Conservation (phyloP, 2,113 vertebrate genomes). For the Baryphthengus martii region DNA sequence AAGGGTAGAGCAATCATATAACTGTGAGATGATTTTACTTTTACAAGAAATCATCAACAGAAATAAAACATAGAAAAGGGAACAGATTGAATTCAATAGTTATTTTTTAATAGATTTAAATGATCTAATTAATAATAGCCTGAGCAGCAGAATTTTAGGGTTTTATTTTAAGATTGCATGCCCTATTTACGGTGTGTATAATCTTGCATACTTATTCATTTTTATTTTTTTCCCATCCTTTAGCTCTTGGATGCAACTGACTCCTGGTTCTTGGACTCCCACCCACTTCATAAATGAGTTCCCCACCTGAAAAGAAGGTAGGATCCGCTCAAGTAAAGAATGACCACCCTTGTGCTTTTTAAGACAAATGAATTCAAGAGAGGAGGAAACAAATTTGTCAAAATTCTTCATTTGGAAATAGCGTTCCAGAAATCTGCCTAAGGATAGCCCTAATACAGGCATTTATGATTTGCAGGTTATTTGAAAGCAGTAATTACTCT, state of each 20-base stretch:
- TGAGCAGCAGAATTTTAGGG: slow-evolving; percentile 59
- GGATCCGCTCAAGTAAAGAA: not conserved
- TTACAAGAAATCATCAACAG: slow-evolving; percentile 68
- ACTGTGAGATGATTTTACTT: slow-evolving; percentile 62
- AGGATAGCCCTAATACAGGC: not conserved
- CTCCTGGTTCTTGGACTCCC: not conserved
- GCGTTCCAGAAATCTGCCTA: not conserved
- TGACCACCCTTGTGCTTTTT: not conserved
- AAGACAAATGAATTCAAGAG: not conserved
- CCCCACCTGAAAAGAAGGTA: slow-evolving; percentile 6
- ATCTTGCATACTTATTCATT: slow-evolving; percentile 34
- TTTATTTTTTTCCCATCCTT: slow-evolving; percentile 33
- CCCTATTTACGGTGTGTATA: slow-evolving; percentile 44
- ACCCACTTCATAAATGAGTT: not conserved
- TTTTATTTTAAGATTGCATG: slow-evolving; percentile 58
- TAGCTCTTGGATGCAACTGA: not conserved
- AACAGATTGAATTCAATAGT: slow-evolving; percentile 47
- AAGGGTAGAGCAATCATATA: slow-evolving; percentile 62
- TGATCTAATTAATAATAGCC: slow-evolving; percentile 65
- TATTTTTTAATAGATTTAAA: slow-evolving; percentile 67
- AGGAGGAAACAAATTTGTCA: not conserved
- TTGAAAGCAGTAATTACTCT: not conserved
- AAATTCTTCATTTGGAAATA: not conserved
- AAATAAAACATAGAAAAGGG: slow-evolving; percentile 58
- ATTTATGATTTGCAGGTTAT: not conserved